Evolutionary conservation across 2,888 invertebrate species (phyloP), one percentile per base, ranked within the genome.

Genomic region (Pristionchus exspectatus): DNA sequence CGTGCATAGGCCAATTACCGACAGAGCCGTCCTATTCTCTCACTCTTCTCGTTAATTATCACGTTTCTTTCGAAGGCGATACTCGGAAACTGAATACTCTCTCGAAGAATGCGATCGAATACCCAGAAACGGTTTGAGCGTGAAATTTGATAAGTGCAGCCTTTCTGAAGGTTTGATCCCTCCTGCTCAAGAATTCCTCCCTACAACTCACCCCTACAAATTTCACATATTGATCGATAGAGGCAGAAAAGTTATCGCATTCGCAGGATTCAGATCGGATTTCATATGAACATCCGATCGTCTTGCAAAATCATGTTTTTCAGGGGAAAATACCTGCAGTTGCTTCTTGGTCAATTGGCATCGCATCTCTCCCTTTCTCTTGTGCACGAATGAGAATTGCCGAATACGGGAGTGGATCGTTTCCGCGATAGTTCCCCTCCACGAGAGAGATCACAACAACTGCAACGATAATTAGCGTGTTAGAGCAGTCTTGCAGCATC

Each of bases 361-460:
- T 30, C 89, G 33, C 50, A 83, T 44, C 10, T 89, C 44, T 89
- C 89, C 44, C 66, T 56, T 7, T 89, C 72, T 16, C 16, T 81
- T 27, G 33, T 16, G 7, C 21, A 12, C 21, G 81, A 63, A 63
- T 81, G 83, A 33, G n/a, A 27, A 21, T 77, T 27, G 27, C 81
- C 89, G 83, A 89, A 89, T 21, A 83, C 66, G 27, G 89, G 89
- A 54, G 89, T 89, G 12, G 89, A 89, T 18, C 81, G 81, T 30
- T 89, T 89, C n/a, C 89, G 33, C 24, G 38, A 24, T 21, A 44
- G 33, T 7, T 89, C 83, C 21, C 72, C 69, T 24, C 33, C 56
- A 30, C 44, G 38, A 9, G 89, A 81, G 9, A 89, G 81, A 44
- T 89, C 89, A 63, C 89, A 81, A 50, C 89, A 89, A 27, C 89